Evolutionary conservation across 2,888 invertebrate genomes (phyloP).

Genomic region (Epistrophe grossulariae): DNA sequence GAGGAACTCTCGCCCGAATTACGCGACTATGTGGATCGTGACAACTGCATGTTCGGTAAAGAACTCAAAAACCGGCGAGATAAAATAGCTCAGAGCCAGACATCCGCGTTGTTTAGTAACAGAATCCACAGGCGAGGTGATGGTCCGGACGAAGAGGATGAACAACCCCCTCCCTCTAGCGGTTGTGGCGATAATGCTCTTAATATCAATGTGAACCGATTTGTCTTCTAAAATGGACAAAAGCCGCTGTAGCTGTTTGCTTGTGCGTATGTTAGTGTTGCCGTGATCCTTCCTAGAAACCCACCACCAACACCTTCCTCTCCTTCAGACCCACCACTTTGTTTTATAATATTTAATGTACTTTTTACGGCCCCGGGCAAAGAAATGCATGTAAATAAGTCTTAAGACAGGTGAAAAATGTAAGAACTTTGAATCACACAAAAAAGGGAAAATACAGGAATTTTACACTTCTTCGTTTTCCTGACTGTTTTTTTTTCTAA

Average conservation of each 20-base stretch:
- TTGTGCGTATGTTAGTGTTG: conserved; percentile 66
- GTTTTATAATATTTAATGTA: conserved; percentile 37
- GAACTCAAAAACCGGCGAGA: conserved; percentile 80
- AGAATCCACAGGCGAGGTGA: conserved; percentile 77
- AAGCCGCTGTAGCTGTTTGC: conserved; percentile 43
- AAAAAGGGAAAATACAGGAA: conserved; percentile 70
- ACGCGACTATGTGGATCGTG: conserved; percentile 81
- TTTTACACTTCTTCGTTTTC: conserved; percentile 49
- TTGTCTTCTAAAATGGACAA: conserved; percentile 80
- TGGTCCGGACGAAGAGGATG: conserved; percentile 81
- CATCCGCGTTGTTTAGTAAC: conserved; percentile 71
- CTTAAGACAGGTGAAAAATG: conserved; percentile 53
- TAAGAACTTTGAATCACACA: conserved; percentile 34
- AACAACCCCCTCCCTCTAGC: conserved; percentile 81
- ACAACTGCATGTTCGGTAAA: conserved; percentile 81
- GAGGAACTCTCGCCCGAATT: conserved; percentile 82
- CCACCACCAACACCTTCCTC: conserved; percentile 18
- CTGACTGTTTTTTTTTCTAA: conserved; percentile 1
- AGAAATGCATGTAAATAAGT: conserved; percentile 53
- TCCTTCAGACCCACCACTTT: conserved; percentile 53
- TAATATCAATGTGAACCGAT: conserved; percentile 82
- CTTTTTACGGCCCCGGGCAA: conserved; percentile 42
- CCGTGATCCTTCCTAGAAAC: conserved; percentile 63
- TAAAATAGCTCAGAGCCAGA: conserved; percentile 77
- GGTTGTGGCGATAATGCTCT: conserved; percentile 82